Percentiles rank a stretch among this genome's conserved stretches.
phyloP scores from a whole-genome alignment of 2,113 vertebrate species.

The Dromiciops gliroides region DNA sequence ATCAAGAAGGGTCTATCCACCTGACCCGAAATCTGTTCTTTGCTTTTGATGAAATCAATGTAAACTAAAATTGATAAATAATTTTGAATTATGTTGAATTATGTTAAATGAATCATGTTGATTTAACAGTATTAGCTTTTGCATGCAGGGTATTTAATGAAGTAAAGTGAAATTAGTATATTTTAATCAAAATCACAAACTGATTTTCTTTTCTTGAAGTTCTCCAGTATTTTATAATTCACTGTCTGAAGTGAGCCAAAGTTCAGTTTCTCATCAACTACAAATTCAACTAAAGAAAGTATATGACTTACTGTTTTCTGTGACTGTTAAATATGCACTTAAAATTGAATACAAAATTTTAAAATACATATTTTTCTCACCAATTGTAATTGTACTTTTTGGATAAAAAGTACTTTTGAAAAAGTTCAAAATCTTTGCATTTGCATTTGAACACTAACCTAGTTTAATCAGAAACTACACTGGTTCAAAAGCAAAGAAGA shows the following conservation, averaged over 20 bases:
- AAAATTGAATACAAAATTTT: constrained; percentile 30
- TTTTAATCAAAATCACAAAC: constrained; percentile 4
- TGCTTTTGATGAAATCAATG: constrained; percentile 32
- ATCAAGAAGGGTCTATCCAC: neutral
- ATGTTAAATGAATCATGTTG: constrained; percentile 3
- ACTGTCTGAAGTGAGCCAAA: constrained; percentile 31
- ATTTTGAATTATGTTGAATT: constrained; percentile 18
- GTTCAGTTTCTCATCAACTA: neutral
- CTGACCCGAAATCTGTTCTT: neutral
- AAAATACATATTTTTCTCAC: constrained; percentile 16
- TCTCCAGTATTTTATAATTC: neutral
- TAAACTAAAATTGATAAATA: constrained; percentile 40
- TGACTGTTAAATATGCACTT: neutral
- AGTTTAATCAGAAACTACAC: constrained; percentile 57
- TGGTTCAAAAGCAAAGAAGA: constrained; percentile 47
- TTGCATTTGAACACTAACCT: constrained; percentile 46
- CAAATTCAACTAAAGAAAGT: constrained; percentile 2
- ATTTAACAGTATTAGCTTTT: constrained; percentile 5
- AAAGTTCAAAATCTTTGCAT: constrained; percentile 6
- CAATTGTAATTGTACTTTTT: constrained; percentile 35
- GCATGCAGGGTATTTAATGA: neutral
- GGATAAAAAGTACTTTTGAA: constrained; percentile 21
- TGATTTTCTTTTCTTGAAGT: constrained; percentile 4
- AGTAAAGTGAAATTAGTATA: neutral
- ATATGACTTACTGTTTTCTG: neutral